Base-by-base conservation (phyloP, 2,888 invertebrate genomes). In the Diogma glabrata region DNA sequence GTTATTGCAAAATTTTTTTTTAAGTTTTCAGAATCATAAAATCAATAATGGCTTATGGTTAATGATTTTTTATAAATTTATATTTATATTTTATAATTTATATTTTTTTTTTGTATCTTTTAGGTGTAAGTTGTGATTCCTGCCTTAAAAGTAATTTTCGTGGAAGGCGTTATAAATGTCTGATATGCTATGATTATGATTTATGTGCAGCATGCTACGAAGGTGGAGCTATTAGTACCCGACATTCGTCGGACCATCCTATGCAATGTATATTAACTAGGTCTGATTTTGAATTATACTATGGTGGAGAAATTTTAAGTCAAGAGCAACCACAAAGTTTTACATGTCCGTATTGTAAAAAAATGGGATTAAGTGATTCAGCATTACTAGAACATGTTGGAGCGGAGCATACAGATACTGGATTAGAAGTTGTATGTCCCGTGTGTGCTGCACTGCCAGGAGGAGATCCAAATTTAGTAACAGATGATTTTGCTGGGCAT, bases 121-220 rank as follows among this genome's bases (percentile, higher is more conserved):
- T 71, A 93, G 97, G 96, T 78, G 96, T 97, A 69, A 96, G 95
- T 81, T 97, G 97, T 82, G 97, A 97, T 84, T 91, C 93, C 68
- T 97, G 97, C 81, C 81, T 93, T 73, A 93, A 92, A 78, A 90
- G 89, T 70, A 95, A 96, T 75, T 97, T 97, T 73, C 82, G 89
- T 73, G 96, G 96, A 65, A 85, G 92, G 71, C 84, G 97, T 65
- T 99, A 94, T 76, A 99, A 99, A 80, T 99, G 97, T 78, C 82
- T 99, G 71, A 86, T 95, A 65, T 99, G 97, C 76, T 95, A 92
- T 74, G 97, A 99, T 77, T 99, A 95, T 77, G 97, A 99, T 77
- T 79, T 99, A 64, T 99, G 97, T 76, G 89, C 93, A 64, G 82
- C 85, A 64, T 97, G 96, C 72, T 95, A 90, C 72, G 94, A 96